A percentile compares a stretch with the other conserved stretches of the same genome.
These are phyloP conservation scores for Alouatta caraya DNA, from an alignment of 2,797 vertebrate species.

Conservation along the genomic window DNA sequence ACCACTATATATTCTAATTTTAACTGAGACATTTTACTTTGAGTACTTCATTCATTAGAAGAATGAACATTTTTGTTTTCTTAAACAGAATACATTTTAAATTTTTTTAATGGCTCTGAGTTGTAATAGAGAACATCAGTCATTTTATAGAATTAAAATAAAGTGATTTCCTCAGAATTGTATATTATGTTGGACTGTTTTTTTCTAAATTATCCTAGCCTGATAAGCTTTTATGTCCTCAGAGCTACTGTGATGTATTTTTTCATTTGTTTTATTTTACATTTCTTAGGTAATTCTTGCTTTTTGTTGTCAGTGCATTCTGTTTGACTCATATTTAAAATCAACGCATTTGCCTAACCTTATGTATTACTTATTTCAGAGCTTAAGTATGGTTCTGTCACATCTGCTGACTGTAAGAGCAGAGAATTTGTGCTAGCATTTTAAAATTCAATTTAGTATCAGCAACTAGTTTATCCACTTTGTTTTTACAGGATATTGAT, in stretches of 20 bases:
- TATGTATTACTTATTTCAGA: neutral
- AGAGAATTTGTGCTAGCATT: neutral
- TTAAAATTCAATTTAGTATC: neutral
- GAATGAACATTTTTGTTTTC: neutral
- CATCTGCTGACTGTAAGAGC: neutral
- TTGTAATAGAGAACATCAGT: neutral
- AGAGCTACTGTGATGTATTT: neutral
- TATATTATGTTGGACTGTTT: neutral
- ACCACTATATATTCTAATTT: neutral
- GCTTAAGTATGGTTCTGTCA: neutral
- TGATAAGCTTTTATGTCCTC: neutral
- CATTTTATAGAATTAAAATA: neutral
- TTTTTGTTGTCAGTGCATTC: neutral
- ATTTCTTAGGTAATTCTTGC: conserved; percentile 18
- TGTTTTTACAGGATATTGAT: neutral
- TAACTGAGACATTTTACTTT: neutral
- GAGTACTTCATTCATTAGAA: neutral
- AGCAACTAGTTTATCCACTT: neutral
- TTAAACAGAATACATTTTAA: conserved; percentile 15
- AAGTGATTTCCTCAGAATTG: neutral
- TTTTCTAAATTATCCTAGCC: neutral
- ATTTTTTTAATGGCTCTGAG: neutral
- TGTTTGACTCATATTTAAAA: neutral
- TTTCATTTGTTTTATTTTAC: conserved; percentile 12
- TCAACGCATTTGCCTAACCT: neutral